Conservation (phyloP, 2,797 vertebrate species). For the Sebastes miniatus region DNA sequence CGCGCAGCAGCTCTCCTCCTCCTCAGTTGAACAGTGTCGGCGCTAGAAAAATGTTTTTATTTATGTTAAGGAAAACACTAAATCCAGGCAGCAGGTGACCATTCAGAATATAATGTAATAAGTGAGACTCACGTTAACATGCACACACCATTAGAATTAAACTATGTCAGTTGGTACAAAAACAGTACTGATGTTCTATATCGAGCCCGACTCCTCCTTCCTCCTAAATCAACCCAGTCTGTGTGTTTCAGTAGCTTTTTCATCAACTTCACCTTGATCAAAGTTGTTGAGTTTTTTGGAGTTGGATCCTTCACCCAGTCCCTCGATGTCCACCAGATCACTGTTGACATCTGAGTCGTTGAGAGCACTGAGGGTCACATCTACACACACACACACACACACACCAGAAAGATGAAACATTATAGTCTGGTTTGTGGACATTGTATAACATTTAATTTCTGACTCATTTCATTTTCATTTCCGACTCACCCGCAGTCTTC, state of each 20-base stretch:
- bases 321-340: constrained; percentile 90
- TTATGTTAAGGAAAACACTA: no score
- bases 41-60: no score
- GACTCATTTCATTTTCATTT: no score
- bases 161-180: background rate
- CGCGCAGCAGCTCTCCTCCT: no score
- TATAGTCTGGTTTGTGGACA: background rate
- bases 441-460: background rate
- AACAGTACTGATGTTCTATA: background rate
- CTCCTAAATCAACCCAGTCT: background rate
- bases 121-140: background rate
- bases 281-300: constrained; percentile 91
- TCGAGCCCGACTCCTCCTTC: background rate
- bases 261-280: constrained; percentile 83
- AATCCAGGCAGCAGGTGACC: no score
- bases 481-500: constrained; percentile 83
- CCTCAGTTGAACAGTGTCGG: no score
- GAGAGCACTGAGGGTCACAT: constrained; percentile 90
- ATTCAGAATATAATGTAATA: no score
- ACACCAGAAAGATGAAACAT: no score
- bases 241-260: background rate
- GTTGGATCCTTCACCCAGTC: constrained; percentile 82
- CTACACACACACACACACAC: constrained; percentile 54
- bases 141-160: background rate
- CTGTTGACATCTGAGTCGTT: constrained; percentile 90